Evolutionary conservation across 2,113 vertebrate species (phyloP), one percentile per base, ranked within the genome.

Genomic region (Danionella cerebrum): DNA sequence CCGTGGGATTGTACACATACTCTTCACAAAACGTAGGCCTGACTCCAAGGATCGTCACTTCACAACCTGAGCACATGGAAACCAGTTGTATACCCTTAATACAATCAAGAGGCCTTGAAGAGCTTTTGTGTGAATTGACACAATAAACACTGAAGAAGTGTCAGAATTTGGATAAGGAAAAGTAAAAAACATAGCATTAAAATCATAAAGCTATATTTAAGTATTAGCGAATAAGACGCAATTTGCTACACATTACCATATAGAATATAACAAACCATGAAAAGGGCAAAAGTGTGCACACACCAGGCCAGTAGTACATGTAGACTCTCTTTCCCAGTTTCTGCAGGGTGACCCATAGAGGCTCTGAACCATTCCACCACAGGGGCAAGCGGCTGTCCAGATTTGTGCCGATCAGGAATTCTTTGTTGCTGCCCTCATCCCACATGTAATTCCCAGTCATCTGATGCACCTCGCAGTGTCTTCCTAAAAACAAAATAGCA

Each of bases 401-500:
- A 74, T 93, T 98, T 60, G 86, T 84, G 9, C 95, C 95, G 5
- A 97, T 96, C 71, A 93, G 72, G 25, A 98, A 98, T 21, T 94
- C 93, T 8, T 87, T 85, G 5, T 90, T 83, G 4, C 82, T 82
- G 14, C 14, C 72, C 67, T 88, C 78, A 44, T 98, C 94, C 93
- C 93, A 98, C 96, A 98, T 98, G 83, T 90, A 94, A 83, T 98
- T 98, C 41, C 95, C 96, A 1, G 22, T 93, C 88, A 98, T 96
- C 58, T 98, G 94, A 75, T 98, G 96, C 38, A 88, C 79, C 16
- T 97, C 91, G 33, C 91, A 92, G 59, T 95, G 85, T 7, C 93
- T 90, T 38, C 96, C 96, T n/a, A n/a, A n/a, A n/a, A n/a, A n/a
- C n/a, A n/a, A n/a, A n/a, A n/a, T n/a, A n/a, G n/a, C n/a, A n/a